phyloP scores from a whole-genome alignment of 2,113 vertebrate species.

The Heterotis niloticus region DNA sequence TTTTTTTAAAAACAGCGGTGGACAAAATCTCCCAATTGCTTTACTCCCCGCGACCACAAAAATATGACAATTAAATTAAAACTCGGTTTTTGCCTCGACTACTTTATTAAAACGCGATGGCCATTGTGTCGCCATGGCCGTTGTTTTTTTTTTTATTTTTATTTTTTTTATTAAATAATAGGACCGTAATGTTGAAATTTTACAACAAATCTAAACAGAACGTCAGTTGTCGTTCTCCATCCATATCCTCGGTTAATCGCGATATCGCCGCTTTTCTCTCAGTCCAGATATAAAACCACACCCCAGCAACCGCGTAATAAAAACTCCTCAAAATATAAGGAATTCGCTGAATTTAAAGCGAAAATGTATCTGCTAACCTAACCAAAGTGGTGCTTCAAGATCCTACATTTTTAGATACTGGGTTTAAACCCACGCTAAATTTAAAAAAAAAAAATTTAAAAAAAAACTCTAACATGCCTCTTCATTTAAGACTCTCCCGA shows the following conservation, averaged over 20 bases:
- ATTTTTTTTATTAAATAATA: no score
- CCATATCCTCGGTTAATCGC: constrained; percentile 9
- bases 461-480: no score
- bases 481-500: no score
- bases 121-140: not conserved
- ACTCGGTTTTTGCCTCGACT: not conserved
- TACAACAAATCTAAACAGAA: not conserved
- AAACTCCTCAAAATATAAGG: not conserved
- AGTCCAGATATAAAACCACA: constrained; percentile 8
- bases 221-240: not conserved
- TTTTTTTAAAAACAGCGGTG: no score
- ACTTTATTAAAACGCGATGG: not conserved
- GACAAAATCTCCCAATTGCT: no score
- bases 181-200: no score
- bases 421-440: no score
- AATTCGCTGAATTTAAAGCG: not conserved
- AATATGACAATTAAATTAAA: not conserved
- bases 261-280: not conserved
- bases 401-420: not conserved
- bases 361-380: not conserved
- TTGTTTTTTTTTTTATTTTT: no score
- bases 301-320: constrained; percentile 6
- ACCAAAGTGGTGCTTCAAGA: not conserved
- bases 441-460: no score
- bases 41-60: not conserved